phyloP scores from a whole-genome alignment of 2,113 vertebrate species.

The Platycercus adscitus region DNA sequence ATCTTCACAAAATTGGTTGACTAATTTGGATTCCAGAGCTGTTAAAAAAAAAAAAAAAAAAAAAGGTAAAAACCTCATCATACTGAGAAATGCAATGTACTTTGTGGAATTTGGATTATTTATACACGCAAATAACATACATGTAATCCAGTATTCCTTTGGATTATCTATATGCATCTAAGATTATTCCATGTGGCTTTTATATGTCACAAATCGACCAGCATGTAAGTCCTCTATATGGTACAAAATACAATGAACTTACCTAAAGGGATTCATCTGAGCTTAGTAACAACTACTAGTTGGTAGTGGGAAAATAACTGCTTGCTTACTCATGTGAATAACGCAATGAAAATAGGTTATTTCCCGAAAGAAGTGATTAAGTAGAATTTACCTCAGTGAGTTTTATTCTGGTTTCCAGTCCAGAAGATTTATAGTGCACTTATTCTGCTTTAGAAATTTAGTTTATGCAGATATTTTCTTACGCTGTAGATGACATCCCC shows the following conservation, averaged over 20 bases:
- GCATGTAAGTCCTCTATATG: not conserved
- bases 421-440: not conserved
- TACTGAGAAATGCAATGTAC: not conserved
- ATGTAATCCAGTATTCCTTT: not conserved
- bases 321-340: not conserved
- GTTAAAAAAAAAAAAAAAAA: conserved; percentile 48
- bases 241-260: not conserved
- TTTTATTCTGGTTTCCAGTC: not conserved
- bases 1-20: conserved; percentile 91
- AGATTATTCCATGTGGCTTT: not conserved
- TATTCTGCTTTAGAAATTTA: not conserved
- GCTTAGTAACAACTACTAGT: not conserved
- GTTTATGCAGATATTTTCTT: not conserved
- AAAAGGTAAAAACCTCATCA: not conserved
- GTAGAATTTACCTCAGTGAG: not conserved
- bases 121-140: not conserved
- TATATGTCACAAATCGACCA: not conserved
- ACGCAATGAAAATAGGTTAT: not conserved
- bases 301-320: not conserved
- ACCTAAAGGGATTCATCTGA: not conserved
- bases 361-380: not conserved
- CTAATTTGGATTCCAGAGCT: conserved; percentile 89
- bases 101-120: not conserved
- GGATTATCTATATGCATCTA: not conserved
- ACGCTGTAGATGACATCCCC: not conserved